A percentile compares a stretch with the other conserved stretches of the same genome.
phyloP scores from a whole-genome alignment of 30 jellyfish, hydroid and myxozoan genomes.

The Haliclystus octoradiatus region DNA sequence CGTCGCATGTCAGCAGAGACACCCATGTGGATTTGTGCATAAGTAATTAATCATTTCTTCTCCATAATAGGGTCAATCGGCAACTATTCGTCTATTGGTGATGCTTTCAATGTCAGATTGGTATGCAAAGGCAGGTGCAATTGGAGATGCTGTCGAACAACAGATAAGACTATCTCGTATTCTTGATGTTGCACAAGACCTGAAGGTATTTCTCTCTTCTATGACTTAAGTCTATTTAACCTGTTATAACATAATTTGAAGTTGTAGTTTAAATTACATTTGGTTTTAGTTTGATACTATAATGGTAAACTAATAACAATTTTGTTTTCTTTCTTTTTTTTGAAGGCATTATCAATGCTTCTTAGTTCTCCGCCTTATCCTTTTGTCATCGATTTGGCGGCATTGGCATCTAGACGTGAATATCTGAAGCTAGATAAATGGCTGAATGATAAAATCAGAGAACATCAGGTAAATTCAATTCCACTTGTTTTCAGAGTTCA shows the following conservation, averaged over 20 bases:
- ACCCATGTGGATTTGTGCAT: too few relatives aligned
- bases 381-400: constrained; percentile 89
- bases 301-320: too few relatives aligned
- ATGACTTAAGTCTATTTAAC: background rate
- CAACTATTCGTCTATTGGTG: constrained; percentile 78
- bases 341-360: constrained; percentile 80
- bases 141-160: constrained; percentile 88
- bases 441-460: constrained; percentile 79
- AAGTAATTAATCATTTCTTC: too few relatives aligned
- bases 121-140: constrained; percentile 76
- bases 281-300: background rate
- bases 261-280: background rate
- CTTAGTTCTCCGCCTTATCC: constrained; percentile 80
- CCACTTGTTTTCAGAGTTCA: background rate
- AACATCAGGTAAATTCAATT: constrained; percentile 53
- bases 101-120: constrained; percentile 94
- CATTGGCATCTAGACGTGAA: constrained; percentile 90
- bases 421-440: constrained; percentile 84
- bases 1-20: too few relatives aligned
- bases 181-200: constrained; percentile 90
- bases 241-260: background rate
- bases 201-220: constrained; percentile 45
- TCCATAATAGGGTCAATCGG: constrained; percentile 82
- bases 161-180: constrained; percentile 85
- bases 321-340: background rate